Evolutionary conservation across 2,797 vertebrate species (phyloP).

Genomic region (Anguilla obscura): DNA sequence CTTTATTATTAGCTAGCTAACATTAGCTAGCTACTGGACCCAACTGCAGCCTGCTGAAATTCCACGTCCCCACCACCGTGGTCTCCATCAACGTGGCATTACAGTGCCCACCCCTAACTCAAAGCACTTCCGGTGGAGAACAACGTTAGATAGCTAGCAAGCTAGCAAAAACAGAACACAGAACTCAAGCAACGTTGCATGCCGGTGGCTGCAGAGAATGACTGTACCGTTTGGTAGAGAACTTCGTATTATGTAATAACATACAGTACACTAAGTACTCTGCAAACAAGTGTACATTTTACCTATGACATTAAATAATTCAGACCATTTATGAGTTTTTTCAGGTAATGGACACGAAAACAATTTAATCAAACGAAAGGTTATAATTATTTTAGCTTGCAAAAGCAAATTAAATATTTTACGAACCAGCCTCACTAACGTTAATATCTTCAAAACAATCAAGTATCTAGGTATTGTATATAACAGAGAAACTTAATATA

Average conservation of each 20-base stretch:
- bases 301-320: not conserved
- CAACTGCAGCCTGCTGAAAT: slow-evolving; percentile 52
- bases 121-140: slow-evolving; percentile 45
- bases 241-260: slow-evolving; percentile 1
- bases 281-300: not conserved
- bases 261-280: slow-evolving; percentile 8
- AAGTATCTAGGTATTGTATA: not conserved
- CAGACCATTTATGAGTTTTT: not conserved
- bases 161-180: not conserved
- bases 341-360: not conserved
- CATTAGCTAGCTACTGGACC: slow-evolving; percentile 53
- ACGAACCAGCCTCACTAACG: not conserved
- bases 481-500: not conserved
- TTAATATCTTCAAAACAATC: not conserved
- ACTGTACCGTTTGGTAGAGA: not conserved
- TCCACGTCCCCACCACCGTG: slow-evolving; percentile 77
- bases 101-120: slow-evolving; percentile 51
- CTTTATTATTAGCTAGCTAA: slow-evolving; percentile 15
- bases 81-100: slow-evolving; percentile 83
- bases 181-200: not conserved
- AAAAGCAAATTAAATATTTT: not conserved
- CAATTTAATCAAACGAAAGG: not conserved
- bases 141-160: not conserved
- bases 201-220: not conserved
- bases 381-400: not conserved